Conservation (phyloP, 2,113 vertebrate species). For the Sylvicapra grimmia region DNA sequence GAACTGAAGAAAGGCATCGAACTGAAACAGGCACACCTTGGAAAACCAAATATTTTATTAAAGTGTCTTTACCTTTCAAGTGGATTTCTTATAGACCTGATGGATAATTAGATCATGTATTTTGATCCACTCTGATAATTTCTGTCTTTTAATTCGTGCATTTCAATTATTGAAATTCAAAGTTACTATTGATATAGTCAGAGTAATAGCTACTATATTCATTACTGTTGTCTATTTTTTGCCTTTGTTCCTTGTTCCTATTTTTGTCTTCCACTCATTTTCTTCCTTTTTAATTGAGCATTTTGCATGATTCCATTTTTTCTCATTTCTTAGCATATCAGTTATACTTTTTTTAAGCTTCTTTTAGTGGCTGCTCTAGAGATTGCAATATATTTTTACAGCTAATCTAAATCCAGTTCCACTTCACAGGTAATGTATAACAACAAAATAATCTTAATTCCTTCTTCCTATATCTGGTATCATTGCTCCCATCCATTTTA, state of each 20-base stretch:
- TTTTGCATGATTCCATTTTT: neutral
- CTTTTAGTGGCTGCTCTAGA: neutral
- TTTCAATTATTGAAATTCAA: neutral
- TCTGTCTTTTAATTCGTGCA: neutral
- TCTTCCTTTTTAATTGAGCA: neutral
- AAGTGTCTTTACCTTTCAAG: conserved; percentile 60
- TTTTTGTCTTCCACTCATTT: neutral
- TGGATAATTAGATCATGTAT: neutral
- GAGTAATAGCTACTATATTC: neutral
- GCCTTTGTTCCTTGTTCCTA: neutral
- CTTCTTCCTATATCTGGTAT: neutral
- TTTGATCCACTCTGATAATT: neutral
- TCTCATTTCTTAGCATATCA: neutral
- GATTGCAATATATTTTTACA: neutral
- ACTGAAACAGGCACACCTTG: conserved; percentile 88
- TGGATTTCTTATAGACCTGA: neutral
- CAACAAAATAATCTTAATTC: neutral
- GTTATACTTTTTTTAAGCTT: neutral
- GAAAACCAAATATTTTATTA: conserved; percentile 92
- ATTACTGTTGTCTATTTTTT: neutral
- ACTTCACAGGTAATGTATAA: neutral
- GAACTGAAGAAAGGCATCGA: conserved; percentile 91
- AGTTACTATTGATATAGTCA: neutral
- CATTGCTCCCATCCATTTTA: neutral
- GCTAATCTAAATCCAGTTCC: neutral